Evolutionary conservation across 1,140 invertebrate species (phyloP).

Genomic region (Varroa destructor): DNA sequence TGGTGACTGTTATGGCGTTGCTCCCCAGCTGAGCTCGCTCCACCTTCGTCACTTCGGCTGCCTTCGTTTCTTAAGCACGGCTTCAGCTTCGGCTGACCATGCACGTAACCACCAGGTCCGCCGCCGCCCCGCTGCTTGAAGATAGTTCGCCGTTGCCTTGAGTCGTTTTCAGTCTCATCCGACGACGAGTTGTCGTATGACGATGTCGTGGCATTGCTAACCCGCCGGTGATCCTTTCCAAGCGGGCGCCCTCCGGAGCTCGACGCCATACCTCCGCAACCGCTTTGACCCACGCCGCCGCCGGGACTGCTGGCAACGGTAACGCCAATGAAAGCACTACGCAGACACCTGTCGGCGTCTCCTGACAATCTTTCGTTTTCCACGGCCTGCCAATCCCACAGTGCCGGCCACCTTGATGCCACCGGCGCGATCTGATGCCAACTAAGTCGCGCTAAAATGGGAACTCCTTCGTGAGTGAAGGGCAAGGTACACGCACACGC

Average conservation of each 20-base stretch:
- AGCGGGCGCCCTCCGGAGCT: slow-evolving; percentile 18
- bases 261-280: slow-evolving; percentile 16
- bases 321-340: too few species aligned
- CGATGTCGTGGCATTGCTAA: background rate
- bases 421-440: too few species aligned
- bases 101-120: background rate
- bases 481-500: too few species aligned
- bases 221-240: slow-evolving; percentile 15
- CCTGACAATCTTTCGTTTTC: too few species aligned
- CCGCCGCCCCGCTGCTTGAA: slow-evolving; percentile 24
- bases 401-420: too few species aligned
- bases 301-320: background rate
- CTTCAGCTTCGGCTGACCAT: slow-evolving; percentile 24
- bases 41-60: slow-evolving; percentile 26
- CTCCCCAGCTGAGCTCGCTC: slow-evolving; percentile 24
- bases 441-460: too few species aligned
- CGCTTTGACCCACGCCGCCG: background rate
- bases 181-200: slow-evolving; percentile 28
- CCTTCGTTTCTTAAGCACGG: slow-evolving; percentile 23
- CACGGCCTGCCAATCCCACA: too few species aligned
- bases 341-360: too few species aligned
- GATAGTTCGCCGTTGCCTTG: slow-evolving; percentile 6
- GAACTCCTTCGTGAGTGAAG: too few species aligned
- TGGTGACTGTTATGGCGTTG: background rate
- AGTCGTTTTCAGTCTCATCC: slow-evolving; percentile 25